phyloP scores from a whole-genome alignment of 2,797 vertebrate genomes.

The Otolemur crassicaudatus region DNA sequence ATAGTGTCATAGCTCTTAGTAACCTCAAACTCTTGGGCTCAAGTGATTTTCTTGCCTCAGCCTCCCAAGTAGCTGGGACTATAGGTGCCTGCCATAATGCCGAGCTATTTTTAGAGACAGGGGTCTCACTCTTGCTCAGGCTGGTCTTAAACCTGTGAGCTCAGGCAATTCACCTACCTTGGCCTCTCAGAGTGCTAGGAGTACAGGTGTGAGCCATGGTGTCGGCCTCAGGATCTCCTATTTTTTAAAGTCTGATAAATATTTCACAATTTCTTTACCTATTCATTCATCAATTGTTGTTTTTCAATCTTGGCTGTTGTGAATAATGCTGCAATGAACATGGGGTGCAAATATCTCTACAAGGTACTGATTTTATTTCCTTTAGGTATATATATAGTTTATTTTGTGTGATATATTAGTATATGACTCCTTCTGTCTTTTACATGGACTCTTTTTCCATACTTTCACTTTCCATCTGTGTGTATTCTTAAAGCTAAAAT shows the following conservation, averaged over 20 bases:
- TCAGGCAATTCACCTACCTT: too few relatives aligned
- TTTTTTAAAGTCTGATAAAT: not conserved
- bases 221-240: not conserved
- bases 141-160: too few relatives aligned
- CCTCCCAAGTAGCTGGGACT: too few relatives aligned
- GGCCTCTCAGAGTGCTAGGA: too few relatives aligned
- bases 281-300: not conserved
- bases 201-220: too few relatives aligned
- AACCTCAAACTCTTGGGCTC: too few relatives aligned
- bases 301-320: not conserved
- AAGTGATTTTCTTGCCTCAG: too few relatives aligned
- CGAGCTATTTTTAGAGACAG: too few relatives aligned
- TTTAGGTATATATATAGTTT: not conserved
- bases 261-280: not conserved
- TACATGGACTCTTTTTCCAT: not conserved
- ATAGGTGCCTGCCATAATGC: too few relatives aligned
- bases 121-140: too few relatives aligned
- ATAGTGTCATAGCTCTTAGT: too few relatives aligned
- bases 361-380: not conserved
- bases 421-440: not conserved
- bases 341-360: too few relatives aligned
- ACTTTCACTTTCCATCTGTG: not conserved
- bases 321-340: not conserved
- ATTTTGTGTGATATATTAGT: not conserved
- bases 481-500: not conserved